Base-by-base conservation (phyloP, 2,113 vertebrate species). In the Campylomormyrus numenius region DNA sequence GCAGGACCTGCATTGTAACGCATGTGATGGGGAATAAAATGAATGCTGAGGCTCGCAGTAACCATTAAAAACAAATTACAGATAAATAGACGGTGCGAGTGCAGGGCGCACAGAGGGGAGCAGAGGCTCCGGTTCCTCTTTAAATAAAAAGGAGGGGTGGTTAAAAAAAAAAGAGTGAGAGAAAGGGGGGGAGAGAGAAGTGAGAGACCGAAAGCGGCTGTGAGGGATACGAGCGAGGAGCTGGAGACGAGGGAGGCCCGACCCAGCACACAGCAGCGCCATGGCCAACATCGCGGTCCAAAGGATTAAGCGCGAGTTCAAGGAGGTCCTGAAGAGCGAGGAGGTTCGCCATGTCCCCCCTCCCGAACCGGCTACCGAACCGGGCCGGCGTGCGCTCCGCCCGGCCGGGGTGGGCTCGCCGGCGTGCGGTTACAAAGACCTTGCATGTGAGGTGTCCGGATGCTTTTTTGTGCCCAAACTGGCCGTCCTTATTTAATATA, bases 221-320 rank as follows among this genome's bases (percentile, higher is more conserved):
- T 62, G 92, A 84, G 70, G 52, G 50, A 89, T 35, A 35, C 88
- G 90, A 85, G 87, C 48, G 89, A 24, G 88, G 70, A 86, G 89
- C 91, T 56, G 90, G 83, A 87, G 90, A 85, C 27, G 85, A 90
- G 77, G 91, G 94, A 95, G 94, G 95, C 95, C 95, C 93, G 94
- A 94, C 91, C 89, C 89, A 90, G 90, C 88, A 88, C 77, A 90
- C 50, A 13, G 90, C 89, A 42, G 52, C 93, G 96, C 95, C 96
- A 99, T 99, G 98, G 97, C 98, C 92, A 99, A 99, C 96, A 99
- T 99, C 95, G 98, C 98, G 92, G 98, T 99, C 93, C 98, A 99
- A 95, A 97, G 98, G 96, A 99, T 99, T 97, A 99, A 99, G 97
- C 96, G 98, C 94, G 98, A 99, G 96, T 99, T 99, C 95, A 99